Conservation (phyloP, 1,140 invertebrate genomes). For the Aporrectodea caliginosa region DNA sequence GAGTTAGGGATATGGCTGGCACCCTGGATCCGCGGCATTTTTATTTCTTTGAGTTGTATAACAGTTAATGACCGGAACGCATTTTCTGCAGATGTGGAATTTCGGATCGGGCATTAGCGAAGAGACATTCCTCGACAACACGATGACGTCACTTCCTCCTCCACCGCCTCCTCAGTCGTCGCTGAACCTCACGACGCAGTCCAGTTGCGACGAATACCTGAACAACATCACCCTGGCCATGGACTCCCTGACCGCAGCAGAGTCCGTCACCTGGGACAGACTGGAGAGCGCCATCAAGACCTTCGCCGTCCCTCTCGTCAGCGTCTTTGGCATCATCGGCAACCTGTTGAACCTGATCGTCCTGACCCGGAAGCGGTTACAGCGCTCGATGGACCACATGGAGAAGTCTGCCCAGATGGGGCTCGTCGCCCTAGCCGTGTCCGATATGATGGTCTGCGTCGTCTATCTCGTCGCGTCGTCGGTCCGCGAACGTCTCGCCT, state of each 20-base stretch:
- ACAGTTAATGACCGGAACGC: too few relatives aligned
- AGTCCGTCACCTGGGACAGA: neutral
- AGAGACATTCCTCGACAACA: neutral
- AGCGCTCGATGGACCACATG: slow-evolving; percentile 2
- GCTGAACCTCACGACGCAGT: neutral
- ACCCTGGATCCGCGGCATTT: neutral
- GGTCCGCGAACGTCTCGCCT: neutral
- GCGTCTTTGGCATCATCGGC: slow-evolving; percentile 44
- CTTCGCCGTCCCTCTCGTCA: slow-evolving; percentile 42
- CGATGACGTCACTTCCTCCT: neutral
- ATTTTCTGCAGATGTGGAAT: neutral
- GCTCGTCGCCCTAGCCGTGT: slow-evolving; percentile 9
- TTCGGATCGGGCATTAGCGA: neutral
- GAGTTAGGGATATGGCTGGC: neutral
- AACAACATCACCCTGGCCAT: neutral
- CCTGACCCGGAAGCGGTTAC: slow-evolving; percentile 13
- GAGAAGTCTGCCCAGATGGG: slow-evolving; percentile 21
- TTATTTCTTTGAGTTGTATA: too few relatives aligned
- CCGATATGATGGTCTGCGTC: slow-evolving; percentile 19
- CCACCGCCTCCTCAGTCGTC: neutral
- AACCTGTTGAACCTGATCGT: slow-evolving; percentile 47
- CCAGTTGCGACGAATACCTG: neutral
- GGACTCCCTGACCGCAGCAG: neutral
- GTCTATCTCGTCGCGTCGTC: slow-evolving; percentile 32
- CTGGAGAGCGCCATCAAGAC: slow-evolving; percentile 25